Evolutionary conservation across 2,113 vertebrate genomes (phyloP), one percentile per base, ranked within the genome.

Genomic region (Crotophaga sulcirostris): DNA sequence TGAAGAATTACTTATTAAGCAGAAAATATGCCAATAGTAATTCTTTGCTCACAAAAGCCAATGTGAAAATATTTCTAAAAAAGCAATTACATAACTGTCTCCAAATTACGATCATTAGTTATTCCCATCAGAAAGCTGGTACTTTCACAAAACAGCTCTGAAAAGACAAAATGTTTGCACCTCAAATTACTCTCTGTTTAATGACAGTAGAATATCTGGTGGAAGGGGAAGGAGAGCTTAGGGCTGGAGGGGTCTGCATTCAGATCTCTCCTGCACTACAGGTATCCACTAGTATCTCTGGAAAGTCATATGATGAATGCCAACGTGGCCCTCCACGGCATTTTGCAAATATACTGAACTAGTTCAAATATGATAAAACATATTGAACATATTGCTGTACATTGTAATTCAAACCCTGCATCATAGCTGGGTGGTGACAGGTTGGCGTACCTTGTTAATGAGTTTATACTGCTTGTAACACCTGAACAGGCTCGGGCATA

Each of bases 1-100:
- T 89, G 79, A 93, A 77, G 78, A 94, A 94, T 84, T 93, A 93
- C 86, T 90, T 93, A 90, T 90, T 93, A 92, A 74, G 55, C 80
- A 90, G 64, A 92, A 93, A 94, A 95, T 86, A 95, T 63, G 60
- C 63, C 83, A 93, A 44, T 47, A 92, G 42, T 74, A 84, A 90
- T 86, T 84, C 66, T 25, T 38, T 3, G 29, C 59, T 83, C 64
- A 69, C 58, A 74, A 68, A 92, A 90, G 14, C 0, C 51, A 54
- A 26, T 24, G 20, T 55, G 42, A 85, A 86, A 94, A 69, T 88
- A 88, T 79, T 93, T 55, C 2, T 10, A 54, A 91, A 68, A 75
- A 83, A 34, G n/a, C 66, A 55, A 82, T 93, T 91, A 64, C 38
- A n/a, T 55, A 93, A 86, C 76, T 42, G 23, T 70, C 59, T 92